Conservation (phyloP, 2,888 invertebrate genomes). For the Podotricha telesiphe region DNA sequence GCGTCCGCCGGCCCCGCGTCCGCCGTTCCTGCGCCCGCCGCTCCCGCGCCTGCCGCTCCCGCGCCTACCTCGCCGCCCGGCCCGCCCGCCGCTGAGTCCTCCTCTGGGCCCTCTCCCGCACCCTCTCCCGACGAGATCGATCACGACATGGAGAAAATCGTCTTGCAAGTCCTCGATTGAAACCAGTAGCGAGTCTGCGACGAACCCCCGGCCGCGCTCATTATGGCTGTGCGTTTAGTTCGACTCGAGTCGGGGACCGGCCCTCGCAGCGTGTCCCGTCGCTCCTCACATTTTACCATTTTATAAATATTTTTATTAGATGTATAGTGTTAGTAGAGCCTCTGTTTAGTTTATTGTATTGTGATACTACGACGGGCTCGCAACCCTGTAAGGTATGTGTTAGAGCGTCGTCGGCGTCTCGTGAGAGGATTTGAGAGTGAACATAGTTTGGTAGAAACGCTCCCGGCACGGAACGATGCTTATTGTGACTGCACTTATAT, state of each 20-base stretch:
- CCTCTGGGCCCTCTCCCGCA: no score
- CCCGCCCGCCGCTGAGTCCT: no score
- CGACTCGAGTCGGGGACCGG: not conserved
- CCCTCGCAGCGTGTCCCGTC: not conserved
- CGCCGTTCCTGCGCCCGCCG: conserved; percentile 53
- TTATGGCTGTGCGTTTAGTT: conserved; percentile 21
- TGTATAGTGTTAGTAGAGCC: conserved; percentile 68
- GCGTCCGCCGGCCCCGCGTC: conserved; percentile 52
- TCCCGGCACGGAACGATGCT: conserved; percentile 25
- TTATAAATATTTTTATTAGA: conserved; percentile 67
- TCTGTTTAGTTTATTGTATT: conserved; percentile 76
- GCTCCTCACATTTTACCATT: conserved; percentile 58
- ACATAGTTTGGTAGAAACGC: conserved; percentile 30
- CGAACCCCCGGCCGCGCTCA: no score
- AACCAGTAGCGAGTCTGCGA: conserved; percentile 15
- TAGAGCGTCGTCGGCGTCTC: conserved; percentile 18
- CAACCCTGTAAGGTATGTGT: conserved; percentile 62
- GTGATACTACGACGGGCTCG: conserved; percentile 78
- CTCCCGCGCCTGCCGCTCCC: conserved; percentile 40
- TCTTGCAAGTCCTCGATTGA: conserved; percentile 83
- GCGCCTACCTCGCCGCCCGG: conserved; percentile 22
- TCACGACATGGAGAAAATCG: conserved; percentile 91
- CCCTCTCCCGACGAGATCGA: conserved; percentile 85
- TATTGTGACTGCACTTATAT: conserved; percentile 22
- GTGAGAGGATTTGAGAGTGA: conserved; percentile 14